Evolutionary conservation across 1,140 invertebrate species (phyloP).

Genomic region (Achatina immaculata): DNA sequence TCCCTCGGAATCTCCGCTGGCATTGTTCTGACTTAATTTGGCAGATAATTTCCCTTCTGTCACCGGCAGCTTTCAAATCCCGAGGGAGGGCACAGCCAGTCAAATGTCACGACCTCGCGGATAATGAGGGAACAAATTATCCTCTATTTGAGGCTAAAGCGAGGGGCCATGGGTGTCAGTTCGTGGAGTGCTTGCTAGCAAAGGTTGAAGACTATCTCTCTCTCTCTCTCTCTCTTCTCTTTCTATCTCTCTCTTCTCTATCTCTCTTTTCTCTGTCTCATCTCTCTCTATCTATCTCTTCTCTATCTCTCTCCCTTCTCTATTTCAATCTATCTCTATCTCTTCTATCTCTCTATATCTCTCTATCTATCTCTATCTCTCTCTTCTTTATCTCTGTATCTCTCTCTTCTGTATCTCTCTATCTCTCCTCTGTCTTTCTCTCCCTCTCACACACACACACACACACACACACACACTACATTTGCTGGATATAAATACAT

Average conservation of each 20-base stretch:
- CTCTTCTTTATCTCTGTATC: too few species aligned
- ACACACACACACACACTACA: too few species aligned
- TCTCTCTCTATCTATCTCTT: not conserved
- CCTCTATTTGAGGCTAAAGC: not conserved
- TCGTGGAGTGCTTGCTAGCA: not conserved
- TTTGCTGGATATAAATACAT: too few species aligned
- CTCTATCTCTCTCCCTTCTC: not conserved
- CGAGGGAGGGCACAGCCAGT: not conserved
- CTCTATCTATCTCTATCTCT: too few species aligned
- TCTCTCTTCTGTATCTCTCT: too few species aligned
- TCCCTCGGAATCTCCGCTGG: not conserved
- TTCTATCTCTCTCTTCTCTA: not conserved
- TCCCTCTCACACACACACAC: too few species aligned
- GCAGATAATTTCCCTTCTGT: not conserved
- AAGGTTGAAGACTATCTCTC: not conserved
- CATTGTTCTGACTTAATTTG: not conserved
- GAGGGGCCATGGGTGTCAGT: not conserved
- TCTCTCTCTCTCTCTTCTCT: not conserved
- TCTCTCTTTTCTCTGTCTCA: not conserved
- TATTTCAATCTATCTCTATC: not conserved
- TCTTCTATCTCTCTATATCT: too few species aligned
- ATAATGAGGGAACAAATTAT: slow-evolving; percentile 16
- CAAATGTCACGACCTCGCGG: not conserved
- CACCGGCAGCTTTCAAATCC: not conserved
- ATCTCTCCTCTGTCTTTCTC: too few species aligned